Conservation (phyloP, 1,140 invertebrate genomes). For the Drosophila tani region DNA sequence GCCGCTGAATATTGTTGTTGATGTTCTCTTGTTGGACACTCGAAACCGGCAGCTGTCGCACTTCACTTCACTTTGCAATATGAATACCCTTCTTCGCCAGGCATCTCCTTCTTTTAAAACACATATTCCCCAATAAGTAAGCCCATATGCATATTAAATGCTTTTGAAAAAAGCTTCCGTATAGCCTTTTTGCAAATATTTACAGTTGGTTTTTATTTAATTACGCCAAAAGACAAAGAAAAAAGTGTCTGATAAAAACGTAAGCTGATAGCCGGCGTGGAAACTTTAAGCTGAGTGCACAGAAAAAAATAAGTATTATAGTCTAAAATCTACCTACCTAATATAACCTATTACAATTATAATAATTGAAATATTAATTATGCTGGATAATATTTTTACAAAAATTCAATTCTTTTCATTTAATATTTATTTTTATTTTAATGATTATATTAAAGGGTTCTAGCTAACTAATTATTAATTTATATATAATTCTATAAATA, state of each 20-base stretch:
- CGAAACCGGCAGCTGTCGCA: constrained; percentile 74
- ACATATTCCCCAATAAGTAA: constrained; percentile 11
- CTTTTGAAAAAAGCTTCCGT: constrained; percentile 71
- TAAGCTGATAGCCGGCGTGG: constrained; percentile 45
- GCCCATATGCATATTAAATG: constrained; percentile 49
- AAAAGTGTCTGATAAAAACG: constrained; percentile 50
- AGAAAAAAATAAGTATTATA: not conserved
- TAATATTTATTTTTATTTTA: too few species aligned
- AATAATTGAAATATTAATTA: too few species aligned
- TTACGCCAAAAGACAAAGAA: constrained; percentile 48
- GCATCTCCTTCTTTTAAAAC: constrained; percentile 33
- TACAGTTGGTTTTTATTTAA: constrained; percentile 76
- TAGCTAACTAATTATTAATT: too few species aligned
- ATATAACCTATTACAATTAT: too few species aligned
- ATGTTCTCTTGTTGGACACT: constrained; percentile 56
- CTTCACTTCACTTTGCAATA: constrained; percentile 75
- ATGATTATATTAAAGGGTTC: too few species aligned
- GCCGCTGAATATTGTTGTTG: constrained; percentile 30
- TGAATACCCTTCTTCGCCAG: constrained; percentile 34
- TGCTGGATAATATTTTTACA: too few species aligned
- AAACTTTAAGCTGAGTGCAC: constrained; percentile 17
- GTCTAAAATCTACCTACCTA: not conserved
- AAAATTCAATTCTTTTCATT: too few species aligned
- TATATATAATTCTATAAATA: too few species aligned
- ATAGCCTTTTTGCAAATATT: constrained; percentile 81